Conservation (phyloP, 2,888 invertebrate species). For the Monochamus alternatus region DNA sequence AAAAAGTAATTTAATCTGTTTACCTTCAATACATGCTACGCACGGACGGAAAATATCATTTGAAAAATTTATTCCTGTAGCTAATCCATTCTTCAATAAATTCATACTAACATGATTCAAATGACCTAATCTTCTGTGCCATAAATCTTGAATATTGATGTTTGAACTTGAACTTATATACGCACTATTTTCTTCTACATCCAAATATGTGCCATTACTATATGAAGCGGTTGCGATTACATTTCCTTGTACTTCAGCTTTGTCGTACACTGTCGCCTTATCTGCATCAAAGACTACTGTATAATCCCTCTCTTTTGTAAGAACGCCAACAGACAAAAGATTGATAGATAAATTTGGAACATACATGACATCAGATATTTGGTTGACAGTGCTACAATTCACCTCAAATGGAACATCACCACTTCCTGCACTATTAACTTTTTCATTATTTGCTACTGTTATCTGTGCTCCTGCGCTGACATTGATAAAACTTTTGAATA, state of each 20-base stretch:
- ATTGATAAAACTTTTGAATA: too few relatives aligned
- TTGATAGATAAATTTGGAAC: not conserved
- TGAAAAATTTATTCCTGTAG: slow-evolving; percentile 42
- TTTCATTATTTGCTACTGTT: too few relatives aligned
- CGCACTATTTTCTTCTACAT: not conserved
- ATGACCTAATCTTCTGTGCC: slow-evolving; percentile 45
- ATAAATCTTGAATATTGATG: slow-evolving; percentile 25
- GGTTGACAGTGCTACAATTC: not conserved
- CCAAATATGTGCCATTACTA: not conserved
- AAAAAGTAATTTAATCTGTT: not conserved
- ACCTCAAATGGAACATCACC: not conserved
- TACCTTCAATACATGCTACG: slow-evolving; percentile 4
- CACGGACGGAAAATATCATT: slow-evolving; percentile 15
- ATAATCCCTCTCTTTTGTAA: not conserved
- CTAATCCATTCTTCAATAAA: slow-evolving; percentile 46
- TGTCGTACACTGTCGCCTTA: not conserved
- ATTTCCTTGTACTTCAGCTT: not conserved
- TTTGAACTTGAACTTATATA: not conserved
- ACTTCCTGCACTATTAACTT: too few relatives aligned
- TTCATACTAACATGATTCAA: slow-evolving; percentile 48
- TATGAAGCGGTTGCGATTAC: not conserved
- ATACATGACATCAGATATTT: not conserved
- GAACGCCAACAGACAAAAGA: not conserved
- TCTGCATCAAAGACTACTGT: not conserved
- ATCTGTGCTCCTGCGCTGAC: too few relatives aligned